Evolutionary conservation across 2,888 invertebrate species (phyloP), one percentile per base, ranked within the genome.

Genomic region (Andrena marginata): DNA sequence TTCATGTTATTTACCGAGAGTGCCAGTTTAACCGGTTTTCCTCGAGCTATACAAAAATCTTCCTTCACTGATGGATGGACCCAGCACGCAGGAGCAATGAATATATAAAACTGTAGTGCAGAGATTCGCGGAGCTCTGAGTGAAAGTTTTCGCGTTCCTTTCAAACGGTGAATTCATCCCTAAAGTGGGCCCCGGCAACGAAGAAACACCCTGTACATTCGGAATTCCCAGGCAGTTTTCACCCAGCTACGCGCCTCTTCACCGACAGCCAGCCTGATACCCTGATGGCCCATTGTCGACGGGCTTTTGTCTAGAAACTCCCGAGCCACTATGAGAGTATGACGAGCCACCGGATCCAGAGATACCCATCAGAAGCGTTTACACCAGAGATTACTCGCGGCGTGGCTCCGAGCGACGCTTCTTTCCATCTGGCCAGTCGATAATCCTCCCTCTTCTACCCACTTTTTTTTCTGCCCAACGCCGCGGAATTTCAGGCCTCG

Each of bases 201-300:
- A 49, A 48, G 42, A 65, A 59, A 42, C 35, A 33, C 13, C 33
- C 26, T 29, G 29, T 56, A 62, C 48, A 54, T 49, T 62, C 56
- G 62, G 72, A 49, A 72, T 62, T 80, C 29, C 54, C n/a, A 54
- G 56, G 29, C 35, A 35, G 62, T 69, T 74, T 75, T 72, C 77
- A 20, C 70, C 33, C 68, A 54, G 33, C 64, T 73, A 29, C 64
- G 56, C 42, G 70, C 56, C 75, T 82, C 80, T 74, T 69, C 80
- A 77, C 56, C 75, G 80, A 64, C 35, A 62, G 48, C 70, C 67
- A 82, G 77, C 70, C 82, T 81, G 83, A 88, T 89, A 88, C 83
- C 73, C 88, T 89, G 90, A 90, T 90, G 87, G 90, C 85, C 88
- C 81, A 91, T 92, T 92, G 91, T 91, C 90, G 87, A 71, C 79